Base-by-base conservation (phyloP, 2,113 vertebrate species). In the Coregonus clupeaformis region DNA sequence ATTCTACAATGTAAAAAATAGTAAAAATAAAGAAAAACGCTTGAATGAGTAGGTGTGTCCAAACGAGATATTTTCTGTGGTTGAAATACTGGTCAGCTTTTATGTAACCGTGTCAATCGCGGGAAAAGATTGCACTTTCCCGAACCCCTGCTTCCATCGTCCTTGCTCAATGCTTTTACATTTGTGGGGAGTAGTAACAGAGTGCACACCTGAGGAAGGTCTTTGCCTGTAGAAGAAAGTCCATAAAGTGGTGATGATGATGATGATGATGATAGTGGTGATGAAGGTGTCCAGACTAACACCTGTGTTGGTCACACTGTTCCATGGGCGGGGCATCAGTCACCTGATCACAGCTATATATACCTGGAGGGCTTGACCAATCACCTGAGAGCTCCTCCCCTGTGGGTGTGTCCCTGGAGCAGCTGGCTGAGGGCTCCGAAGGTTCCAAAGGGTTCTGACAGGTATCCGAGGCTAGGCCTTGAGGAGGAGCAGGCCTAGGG, bases 371-470 rank as follows among this genome's bases (percentile, higher is more conserved):
- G 76, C 6, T 52, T 16, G 13, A 47, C 18, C 16, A 22, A 32
- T 73, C 45, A 30, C 24, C 36, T 18, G 9, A 66, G 27, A 63
- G 52, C 3, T 59, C 25, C 2, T 74, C 72, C 13, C 69, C 76
- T 72, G 72, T 69, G 11, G 52, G 9, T 57, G 86, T 85, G 13
- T 82, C 69, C 6, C 75, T 6, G 30, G 88, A 32, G 6, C 71
- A 76, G 47, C 57, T 73, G 22, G 74, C 74, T 2, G 76, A 77
- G 13, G 57, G 57, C 5, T 60, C 57, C 0, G 55, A 82, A 52
- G 49, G 77, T 4, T 77, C 78, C n/a, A 88, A 24, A 5, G 76
- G 25, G 3, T 20, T 14, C 32, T 3, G 3, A 4, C 49, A 57
- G 24, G 25, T 25, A 24, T 82, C 59, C 29, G 84, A 9, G 75